Evolutionary conservation across 2,797 vertebrate genomes (phyloP).

Genomic region (Sarcoramphus papa): DNA sequence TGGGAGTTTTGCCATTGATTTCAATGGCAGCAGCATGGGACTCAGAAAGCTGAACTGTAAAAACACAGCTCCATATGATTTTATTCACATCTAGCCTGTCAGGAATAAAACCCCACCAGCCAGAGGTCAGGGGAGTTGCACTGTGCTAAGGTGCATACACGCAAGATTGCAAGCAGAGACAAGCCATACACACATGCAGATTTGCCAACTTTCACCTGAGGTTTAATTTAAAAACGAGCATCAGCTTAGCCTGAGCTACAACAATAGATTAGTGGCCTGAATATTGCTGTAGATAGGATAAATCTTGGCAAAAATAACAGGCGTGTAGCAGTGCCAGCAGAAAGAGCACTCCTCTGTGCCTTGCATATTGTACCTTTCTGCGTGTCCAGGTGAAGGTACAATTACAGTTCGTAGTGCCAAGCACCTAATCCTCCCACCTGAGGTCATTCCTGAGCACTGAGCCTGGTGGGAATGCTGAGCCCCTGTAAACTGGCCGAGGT

Average conservation of each 20-base stretch:
- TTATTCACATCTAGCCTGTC: conserved; percentile 40
- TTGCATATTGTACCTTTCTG: background rate
- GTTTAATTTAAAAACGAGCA: conserved; percentile 36
- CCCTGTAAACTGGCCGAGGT: background rate
- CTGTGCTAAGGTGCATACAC: background rate
- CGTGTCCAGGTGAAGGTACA: background rate
- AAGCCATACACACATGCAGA: background rate
- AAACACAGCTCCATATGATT: conserved; percentile 56
- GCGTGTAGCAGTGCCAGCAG: background rate
- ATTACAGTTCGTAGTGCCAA: background rate
- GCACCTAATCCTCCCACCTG: background rate
- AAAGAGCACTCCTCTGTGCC: background rate
- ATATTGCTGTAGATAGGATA: background rate
- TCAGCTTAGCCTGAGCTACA: background rate
- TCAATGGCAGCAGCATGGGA: conserved; percentile 28
- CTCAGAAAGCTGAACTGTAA: conserved; percentile 37
- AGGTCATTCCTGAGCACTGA: background rate
- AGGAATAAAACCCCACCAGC: background rate
- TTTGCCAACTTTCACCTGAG: conserved; percentile 24
- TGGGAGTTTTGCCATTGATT: conserved; percentile 48
- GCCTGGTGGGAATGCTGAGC: background rate
- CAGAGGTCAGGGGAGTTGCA: background rate
- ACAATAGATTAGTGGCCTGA: background rate
- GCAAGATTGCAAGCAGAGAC: background rate
- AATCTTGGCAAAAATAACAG: background rate